Conservation (phyloP, 2,113 vertebrate species). For the Geococcyx californianus region DNA sequence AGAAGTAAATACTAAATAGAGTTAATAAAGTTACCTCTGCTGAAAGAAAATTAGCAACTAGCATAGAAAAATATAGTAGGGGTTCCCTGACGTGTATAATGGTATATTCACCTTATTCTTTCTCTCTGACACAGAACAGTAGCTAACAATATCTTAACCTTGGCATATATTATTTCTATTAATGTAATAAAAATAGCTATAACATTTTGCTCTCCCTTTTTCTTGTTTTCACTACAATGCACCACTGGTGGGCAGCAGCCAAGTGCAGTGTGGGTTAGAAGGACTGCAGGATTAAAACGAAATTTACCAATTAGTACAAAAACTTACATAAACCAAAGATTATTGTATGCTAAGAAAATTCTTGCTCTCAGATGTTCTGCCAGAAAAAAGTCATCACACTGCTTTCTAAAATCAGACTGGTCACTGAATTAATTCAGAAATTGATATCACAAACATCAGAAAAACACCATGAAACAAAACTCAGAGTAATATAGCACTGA, state of each 20-base stretch:
- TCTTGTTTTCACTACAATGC: conserved; percentile 47
- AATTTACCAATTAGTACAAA: background rate
- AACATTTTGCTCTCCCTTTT: background rate
- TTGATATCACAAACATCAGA: background rate
- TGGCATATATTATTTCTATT: background rate
- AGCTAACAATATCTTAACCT: background rate
- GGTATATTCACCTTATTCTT: background rate
- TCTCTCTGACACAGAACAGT: background rate
- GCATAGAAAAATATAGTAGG: background rate
- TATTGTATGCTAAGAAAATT: background rate
- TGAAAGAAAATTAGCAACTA: background rate
- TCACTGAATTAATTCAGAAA: background rate
- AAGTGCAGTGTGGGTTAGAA: conserved; percentile 11
- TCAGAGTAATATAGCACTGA: background rate
- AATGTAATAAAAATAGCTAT: background rate
- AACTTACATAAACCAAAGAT: background rate
- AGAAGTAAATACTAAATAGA: background rate
- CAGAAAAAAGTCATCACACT: background rate
- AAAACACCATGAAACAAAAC: background rate
- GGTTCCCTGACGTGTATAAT: background rate
- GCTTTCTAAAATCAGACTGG: background rate
- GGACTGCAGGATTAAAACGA: background rate
- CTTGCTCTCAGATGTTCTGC: background rate
- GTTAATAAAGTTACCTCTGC: background rate
- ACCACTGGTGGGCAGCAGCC: conserved; percentile 70